Percentiles rank a stretch among this genome's conserved stretches.
Evolutionary conservation across 1,140 invertebrate species (phyloP).

Genomic region (Formica exsecta): DNA sequence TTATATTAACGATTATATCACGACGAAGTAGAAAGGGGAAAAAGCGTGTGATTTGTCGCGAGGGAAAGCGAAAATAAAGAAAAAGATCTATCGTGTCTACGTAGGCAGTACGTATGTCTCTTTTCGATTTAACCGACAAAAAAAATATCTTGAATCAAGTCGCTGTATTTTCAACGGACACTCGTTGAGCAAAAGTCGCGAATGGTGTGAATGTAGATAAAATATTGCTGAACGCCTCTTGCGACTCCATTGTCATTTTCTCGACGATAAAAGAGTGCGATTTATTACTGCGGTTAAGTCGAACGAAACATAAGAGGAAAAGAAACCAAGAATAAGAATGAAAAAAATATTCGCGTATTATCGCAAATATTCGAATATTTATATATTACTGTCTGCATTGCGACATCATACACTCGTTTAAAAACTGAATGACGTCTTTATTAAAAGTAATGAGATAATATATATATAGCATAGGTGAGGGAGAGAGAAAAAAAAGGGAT

Average conservation of each 20-base stretch:
- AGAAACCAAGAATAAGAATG: constrained; percentile 1
- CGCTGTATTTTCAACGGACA: constrained; percentile 6
- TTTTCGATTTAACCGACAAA: constrained; percentile 39
- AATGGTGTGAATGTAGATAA: not conserved
- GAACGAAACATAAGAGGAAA: constrained; percentile 27
- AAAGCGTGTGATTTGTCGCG: constrained; percentile 65
- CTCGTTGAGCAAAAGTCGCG: not conserved
- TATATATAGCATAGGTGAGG: constrained; percentile 72
- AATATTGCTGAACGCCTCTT: constrained; percentile 1
- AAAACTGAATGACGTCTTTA: constrained; percentile 78
- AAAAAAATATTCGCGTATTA: constrained; percentile 32
- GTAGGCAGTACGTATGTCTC: constrained; percentile 36
- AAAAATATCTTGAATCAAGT: not conserved
- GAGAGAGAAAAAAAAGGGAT: constrained; percentile 69
- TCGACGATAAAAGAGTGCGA: constrained; percentile 3
- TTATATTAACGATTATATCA: constrained; percentile 85
- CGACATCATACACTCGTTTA: constrained; percentile 71
- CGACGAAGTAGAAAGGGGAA: constrained; percentile 70
- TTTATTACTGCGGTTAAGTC: constrained; percentile 32
- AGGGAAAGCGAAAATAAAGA: constrained; percentile 34
- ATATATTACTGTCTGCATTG: constrained; percentile 56
- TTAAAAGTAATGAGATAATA: constrained; percentile 80
- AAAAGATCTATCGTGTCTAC: constrained; percentile 40
- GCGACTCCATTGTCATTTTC: constrained; percentile 11
- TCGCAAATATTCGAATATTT: constrained; percentile 53